These are phyloP conservation scores for Apamea sordens DNA, from an alignment of 2,888 invertebrate species.

Conservation along the genomic window DNA sequence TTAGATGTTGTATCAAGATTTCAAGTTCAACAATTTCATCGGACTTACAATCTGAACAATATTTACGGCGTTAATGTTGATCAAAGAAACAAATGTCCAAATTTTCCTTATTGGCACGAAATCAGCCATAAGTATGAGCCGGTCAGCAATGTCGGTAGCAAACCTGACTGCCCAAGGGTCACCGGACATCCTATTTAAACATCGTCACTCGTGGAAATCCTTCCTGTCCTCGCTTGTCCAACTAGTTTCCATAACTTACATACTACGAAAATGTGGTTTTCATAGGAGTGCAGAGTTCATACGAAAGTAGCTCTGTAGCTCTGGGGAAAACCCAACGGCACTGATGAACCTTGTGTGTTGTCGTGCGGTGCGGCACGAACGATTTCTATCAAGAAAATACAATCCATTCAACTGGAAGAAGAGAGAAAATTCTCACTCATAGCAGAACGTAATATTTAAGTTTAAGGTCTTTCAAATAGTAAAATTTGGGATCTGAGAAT, in stretches of 20 bases:
- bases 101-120: neutral
- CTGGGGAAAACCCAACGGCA: conserved; percentile 33
- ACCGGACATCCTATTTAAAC: neutral
- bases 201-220: neutral
- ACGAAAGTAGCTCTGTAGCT: conserved; percentile 29
- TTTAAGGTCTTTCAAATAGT: neutral
- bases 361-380: conserved; percentile 37
- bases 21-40: neutral
- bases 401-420: neutral
- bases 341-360: conserved; percentile 17
- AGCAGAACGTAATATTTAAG: neutral
- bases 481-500: neutral
- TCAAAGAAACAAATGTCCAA: neutral
- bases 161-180: neutral
- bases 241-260: neutral
- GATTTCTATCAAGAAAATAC: conserved; percentile 27
- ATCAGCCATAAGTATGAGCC: neutral
- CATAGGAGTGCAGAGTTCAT: conserved; percentile 27
- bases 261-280: conserved; percentile 17
- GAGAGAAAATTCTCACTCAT: neutral
- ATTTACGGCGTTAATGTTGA: neutral
- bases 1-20: neutral
- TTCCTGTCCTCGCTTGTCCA: neutral
- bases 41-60: neutral
- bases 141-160: neutral